Conservation (phyloP, 2,113 vertebrate species). For the zebrafish (Danio rerio) region GRCz12tu NC_133199.1:1043001-1043500, state of each 20-base stretch:
- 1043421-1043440: neutral
- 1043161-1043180: neutral
- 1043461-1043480: too few relatives aligned
- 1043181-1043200: too few relatives aligned
- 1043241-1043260: too few relatives aligned
- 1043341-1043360: constrained; percentile 78
- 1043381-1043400: constrained; percentile 82
- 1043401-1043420: constrained; percentile 86
- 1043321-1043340: constrained; percentile 34
- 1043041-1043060: neutral
- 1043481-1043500: too few relatives aligned
- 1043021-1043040: too few relatives aligned
- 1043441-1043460: too few relatives aligned
- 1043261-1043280: too few relatives aligned
- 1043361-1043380: constrained; percentile 75
- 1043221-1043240: too few relatives aligned
- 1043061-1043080: neutral
- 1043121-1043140: neutral
- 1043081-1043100: neutral
- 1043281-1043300: constrained; percentile 57
- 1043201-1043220: too few relatives aligned
- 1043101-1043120: neutral
- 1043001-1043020: too few relatives aligned
- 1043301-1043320: constrained; percentile 63
- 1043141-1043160: too few relatives aligned